A percentile compares a stretch with the other conserved stretches of the same genome.
These are phyloP conservation scores for Polydrusus cervinus DNA, from an alignment of 2,888 invertebrate genomes.

Conservation along the genomic window DNA sequence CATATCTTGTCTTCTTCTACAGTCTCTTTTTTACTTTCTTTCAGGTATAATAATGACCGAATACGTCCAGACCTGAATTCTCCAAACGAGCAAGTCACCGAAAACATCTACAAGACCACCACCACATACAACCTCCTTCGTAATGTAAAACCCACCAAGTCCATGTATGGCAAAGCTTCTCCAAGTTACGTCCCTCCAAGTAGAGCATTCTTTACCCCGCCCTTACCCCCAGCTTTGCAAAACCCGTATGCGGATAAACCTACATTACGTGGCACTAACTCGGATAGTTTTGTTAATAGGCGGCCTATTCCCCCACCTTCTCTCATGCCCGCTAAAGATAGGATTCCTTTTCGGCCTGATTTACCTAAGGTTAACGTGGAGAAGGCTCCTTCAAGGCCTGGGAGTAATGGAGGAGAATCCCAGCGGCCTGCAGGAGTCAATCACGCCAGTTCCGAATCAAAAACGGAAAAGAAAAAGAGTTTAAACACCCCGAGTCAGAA, in stretches of 20 bases:
- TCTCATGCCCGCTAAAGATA: conserved; percentile 85
- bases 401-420: conserved; percentile 43
- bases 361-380: conserved; percentile 70
- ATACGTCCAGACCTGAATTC: conserved; percentile 66
- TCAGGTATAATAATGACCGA: conserved; percentile 70
- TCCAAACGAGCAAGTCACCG: conserved; percentile 65
- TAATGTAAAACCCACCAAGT: conserved; percentile 77
- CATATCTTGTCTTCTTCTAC: background rate
- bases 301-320: conserved; percentile 90
- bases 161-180: conserved; percentile 79
- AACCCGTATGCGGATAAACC: conserved; percentile 94
- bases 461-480: conserved; percentile 79
- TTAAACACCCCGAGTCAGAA: conserved; percentile 85
- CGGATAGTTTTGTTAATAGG: conserved; percentile 80
- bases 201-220: conserved; percentile 84
- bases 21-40: background rate
- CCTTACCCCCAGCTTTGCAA: conserved; percentile 86
- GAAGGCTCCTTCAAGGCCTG: conserved; percentile 60
- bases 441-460: conserved; percentile 56
- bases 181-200: conserved; percentile 90
- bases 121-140: conserved; percentile 75
- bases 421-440: conserved; percentile 32
- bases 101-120: conserved; percentile 68
- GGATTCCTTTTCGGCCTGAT: conserved; percentile 87
- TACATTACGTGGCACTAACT: conserved; percentile 81